These are phyloP conservation scores for Mythimna ferrago DNA, from an alignment of 2,888 invertebrate species.

Conservation along the genomic window DNA sequence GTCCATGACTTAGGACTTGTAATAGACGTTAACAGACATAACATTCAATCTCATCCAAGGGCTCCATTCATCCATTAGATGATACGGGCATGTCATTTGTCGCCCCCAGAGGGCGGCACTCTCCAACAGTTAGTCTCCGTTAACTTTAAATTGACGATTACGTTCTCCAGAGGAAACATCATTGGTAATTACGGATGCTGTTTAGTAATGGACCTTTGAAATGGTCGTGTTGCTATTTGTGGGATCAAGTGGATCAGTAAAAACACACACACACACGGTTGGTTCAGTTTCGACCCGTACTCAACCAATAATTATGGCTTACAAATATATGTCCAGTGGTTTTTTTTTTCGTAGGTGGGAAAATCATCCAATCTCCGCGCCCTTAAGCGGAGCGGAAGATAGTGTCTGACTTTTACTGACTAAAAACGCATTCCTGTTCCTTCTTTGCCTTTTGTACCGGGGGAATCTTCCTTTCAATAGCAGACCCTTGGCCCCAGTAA, in stretches of 20 bases:
- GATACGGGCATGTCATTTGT: constrained; percentile 63
- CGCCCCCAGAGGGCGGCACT: constrained; percentile 66
- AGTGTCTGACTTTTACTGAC: too few relatives aligned
- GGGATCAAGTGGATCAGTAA: not conserved
- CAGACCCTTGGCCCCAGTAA: too few relatives aligned
- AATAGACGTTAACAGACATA: constrained; percentile 31
- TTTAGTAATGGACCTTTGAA: constrained; percentile 69
- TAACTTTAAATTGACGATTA: constrained; percentile 81
- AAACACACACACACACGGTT: too few relatives aligned
- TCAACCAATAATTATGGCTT: too few relatives aligned
- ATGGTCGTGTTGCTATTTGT: constrained; percentile 50
- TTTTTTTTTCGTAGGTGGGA: too few relatives aligned
- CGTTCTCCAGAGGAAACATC: constrained; percentile 75
- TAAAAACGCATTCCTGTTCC: too few relatives aligned
- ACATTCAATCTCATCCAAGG: constrained; percentile 53
- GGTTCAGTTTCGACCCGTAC: too few relatives aligned
- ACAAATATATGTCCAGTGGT: too few relatives aligned
- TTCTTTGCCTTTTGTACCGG: too few relatives aligned
- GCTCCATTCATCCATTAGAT: constrained; percentile 56
- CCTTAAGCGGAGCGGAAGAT: too few relatives aligned
- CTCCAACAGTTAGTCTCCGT: constrained; percentile 77
- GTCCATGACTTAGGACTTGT: constrained; percentile 4
- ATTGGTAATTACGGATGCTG: constrained; percentile 75
- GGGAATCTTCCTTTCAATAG: too few relatives aligned
- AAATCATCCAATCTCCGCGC: too few relatives aligned